These are phyloP conservation scores for Heteromurus nitidus DNA, from an alignment of 2,888 invertebrate genomes.

Conservation along the genomic window DNA sequence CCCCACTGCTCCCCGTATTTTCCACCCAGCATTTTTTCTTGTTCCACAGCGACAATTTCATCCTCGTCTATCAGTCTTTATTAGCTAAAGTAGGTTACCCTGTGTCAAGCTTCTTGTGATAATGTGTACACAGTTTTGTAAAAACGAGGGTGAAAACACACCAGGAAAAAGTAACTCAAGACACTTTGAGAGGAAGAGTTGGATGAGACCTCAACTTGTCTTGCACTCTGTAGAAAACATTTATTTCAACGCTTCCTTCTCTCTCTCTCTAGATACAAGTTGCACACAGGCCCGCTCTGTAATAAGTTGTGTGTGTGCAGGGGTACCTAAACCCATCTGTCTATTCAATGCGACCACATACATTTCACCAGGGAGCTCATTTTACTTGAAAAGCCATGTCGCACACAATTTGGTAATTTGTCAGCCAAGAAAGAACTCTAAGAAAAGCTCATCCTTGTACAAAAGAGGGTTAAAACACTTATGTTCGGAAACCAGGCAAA, in stretches of 20 bases:
- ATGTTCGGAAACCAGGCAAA: too few relatives aligned
- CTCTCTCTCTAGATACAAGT: too few relatives aligned
- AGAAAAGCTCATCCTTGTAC: background rate
- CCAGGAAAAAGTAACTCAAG: too few relatives aligned
- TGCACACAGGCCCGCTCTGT: too few relatives aligned
- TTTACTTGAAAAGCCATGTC: constrained; percentile 45
- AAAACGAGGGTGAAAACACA: background rate
- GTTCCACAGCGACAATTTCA: constrained; percentile 40
- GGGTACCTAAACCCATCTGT: background rate
- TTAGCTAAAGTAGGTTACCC: constrained; percentile 53
- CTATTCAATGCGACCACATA: constrained; percentile 22
- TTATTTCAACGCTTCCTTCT: constrained; percentile 14
- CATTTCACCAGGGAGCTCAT: constrained; percentile 34
- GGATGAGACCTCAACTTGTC: constrained; percentile 1
- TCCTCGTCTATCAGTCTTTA: constrained; percentile 48
- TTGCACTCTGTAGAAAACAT: constrained; percentile 22
- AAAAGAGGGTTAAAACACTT: background rate
- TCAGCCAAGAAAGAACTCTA: constrained; percentile 17
- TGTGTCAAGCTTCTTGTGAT: constrained; percentile 25
- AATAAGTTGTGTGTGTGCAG: background rate
- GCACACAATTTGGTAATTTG: constrained; percentile 49
- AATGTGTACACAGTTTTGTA: background rate
- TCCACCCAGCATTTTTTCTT: constrained; percentile 24
- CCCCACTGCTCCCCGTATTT: background rate
- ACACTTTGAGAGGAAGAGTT: background rate